Evolutionary conservation across 1,140 invertebrate species (phyloP).

Genomic region (Triops cancriformis): DNA sequence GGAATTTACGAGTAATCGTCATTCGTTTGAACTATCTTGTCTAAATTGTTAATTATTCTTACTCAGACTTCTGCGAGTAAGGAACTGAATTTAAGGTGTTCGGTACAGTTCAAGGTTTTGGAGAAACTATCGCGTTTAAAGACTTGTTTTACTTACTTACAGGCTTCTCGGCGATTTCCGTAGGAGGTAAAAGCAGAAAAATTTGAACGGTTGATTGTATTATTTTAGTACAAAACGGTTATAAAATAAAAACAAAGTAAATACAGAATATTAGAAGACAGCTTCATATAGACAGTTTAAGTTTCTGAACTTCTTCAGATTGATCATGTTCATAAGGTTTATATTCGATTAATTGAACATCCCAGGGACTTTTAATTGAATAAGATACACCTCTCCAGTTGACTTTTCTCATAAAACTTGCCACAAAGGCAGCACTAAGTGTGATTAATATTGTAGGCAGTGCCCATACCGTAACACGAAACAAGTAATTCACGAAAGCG

Average conservation of each 20-base stretch:
- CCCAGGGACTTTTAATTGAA: neutral
- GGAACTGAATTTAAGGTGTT: too few relatives aligned
- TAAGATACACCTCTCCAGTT: slow-evolving; percentile 20
- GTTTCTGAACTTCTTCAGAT: neutral
- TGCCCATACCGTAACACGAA: neutral
- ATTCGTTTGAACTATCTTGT: too few relatives aligned
- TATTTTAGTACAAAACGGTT: neutral
- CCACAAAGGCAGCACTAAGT: neutral
- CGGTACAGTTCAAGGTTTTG: too few relatives aligned
- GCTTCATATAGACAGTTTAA: neutral
- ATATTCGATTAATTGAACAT: slow-evolving; percentile 15
- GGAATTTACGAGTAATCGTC: too few relatives aligned
- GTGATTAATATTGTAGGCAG: slow-evolving; percentile 15
- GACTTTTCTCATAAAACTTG: neutral
- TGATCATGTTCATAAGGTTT: slow-evolving; percentile 2
- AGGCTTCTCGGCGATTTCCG: too few relatives aligned
- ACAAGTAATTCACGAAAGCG: neutral
- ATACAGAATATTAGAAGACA: neutral
- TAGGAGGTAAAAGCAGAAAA: too few relatives aligned
- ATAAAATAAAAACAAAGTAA: neutral
- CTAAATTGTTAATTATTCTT: too few relatives aligned
- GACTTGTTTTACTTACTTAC: too few relatives aligned
- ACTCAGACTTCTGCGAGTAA: too few relatives aligned
- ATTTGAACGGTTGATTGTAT: too few relatives aligned
- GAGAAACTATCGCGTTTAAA: too few relatives aligned